phyloP scores from a whole-genome alignment of 2,113 vertebrate genomes.

The Dolichallabes microphthalmus region DNA sequence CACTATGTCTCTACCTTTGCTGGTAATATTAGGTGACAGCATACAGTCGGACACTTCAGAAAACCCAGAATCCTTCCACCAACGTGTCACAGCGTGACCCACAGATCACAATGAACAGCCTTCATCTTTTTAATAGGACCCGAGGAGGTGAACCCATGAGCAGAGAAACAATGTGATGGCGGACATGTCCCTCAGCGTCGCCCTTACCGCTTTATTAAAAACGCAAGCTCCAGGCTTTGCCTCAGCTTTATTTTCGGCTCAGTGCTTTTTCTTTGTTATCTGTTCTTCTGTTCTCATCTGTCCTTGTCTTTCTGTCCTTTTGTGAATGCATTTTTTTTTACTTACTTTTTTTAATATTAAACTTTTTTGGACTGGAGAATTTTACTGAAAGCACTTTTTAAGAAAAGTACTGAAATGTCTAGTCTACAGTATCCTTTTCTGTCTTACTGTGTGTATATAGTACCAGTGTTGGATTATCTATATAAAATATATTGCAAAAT shows the following conservation, averaged over 20 bases:
- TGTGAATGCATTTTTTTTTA: background rate
- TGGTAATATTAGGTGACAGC: slow-evolving; percentile 30
- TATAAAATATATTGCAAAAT: too few relatives aligned
- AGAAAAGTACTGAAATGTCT: background rate
- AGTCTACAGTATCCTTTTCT: background rate
- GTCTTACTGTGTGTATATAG: background rate
- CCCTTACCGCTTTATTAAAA: slow-evolving; percentile 1
- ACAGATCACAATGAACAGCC: slow-evolving; percentile 25
- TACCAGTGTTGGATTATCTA: too few relatives aligned
- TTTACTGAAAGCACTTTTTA: background rate
- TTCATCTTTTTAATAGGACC: slow-evolving; percentile 54
- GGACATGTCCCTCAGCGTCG: slow-evolving; percentile 39
- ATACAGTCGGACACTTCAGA: background rate
- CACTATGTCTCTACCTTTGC: slow-evolving; percentile 4
- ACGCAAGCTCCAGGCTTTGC: background rate
- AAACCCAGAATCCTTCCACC: background rate
- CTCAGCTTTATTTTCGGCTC: background rate
- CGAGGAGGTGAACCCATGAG: slow-evolving; percentile 32
- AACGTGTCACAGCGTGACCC: slow-evolving; percentile 33
- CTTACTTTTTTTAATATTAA: background rate
- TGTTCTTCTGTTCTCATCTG: background rate
- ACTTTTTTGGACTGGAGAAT: background rate
- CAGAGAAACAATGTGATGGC: slow-evolving; percentile 36
- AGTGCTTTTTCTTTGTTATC: background rate
- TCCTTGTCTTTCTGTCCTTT: background rate